phyloP scores from a whole-genome alignment of 1,140 invertebrate genomes.

The Branchinecta lindahli region DNA sequence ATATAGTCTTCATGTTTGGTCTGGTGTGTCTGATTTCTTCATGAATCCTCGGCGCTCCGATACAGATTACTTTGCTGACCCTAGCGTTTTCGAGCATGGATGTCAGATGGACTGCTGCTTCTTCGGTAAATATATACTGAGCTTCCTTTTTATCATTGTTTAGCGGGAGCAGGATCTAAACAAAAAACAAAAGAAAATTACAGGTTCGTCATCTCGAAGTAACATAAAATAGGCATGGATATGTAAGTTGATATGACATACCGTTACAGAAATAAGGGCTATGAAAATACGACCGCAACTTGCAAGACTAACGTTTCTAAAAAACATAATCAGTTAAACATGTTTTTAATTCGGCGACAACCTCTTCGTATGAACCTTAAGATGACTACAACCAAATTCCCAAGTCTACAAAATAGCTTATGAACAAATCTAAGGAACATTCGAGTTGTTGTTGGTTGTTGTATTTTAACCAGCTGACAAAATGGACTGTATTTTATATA shows the following conservation, averaged over 20 bases:
- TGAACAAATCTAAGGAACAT: too few species aligned
- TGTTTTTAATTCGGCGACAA: background rate
- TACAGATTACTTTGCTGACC: background rate
- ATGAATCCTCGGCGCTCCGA: background rate
- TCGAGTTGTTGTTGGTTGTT: too few species aligned
- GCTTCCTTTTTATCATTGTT: background rate
- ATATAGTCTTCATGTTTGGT: background rate
- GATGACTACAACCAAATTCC: too few species aligned
- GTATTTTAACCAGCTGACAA: too few species aligned
- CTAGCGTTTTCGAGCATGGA: background rate
- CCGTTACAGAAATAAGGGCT: background rate
- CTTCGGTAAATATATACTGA: background rate
- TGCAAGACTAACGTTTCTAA: background rate
- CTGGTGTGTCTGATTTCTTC: background rate
- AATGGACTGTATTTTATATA: too few species aligned
- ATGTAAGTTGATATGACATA: background rate
- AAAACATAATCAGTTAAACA: background rate
- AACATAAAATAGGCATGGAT: background rate
- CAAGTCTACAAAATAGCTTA: too few species aligned
- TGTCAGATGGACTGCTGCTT: background rate
- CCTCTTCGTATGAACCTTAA: too few species aligned
- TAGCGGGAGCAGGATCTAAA: background rate
- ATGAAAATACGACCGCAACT: background rate
- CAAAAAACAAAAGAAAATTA: background rate
- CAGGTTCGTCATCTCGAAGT: background rate